A percentile compares a stretch with the other conserved stretches of the same genome.
phyloP scores from a whole-genome alignment of 2,113 vertebrate genomes.

The Loxodonta africana region DNA sequence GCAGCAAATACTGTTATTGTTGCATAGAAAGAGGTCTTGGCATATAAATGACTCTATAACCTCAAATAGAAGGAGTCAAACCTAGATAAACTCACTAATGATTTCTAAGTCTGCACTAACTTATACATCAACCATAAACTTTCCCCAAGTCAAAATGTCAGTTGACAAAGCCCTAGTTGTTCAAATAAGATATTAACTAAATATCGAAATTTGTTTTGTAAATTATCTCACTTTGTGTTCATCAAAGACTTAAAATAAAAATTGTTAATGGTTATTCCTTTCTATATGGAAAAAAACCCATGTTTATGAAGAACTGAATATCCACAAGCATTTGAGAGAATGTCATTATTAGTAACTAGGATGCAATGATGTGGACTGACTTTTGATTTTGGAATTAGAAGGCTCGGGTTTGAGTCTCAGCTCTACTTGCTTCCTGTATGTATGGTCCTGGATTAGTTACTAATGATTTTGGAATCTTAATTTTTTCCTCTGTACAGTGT shows the following conservation, averaged over 20 bases:
- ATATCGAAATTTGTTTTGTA: conserved; percentile 14
- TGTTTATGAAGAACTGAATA: background rate
- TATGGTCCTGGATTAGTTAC: background rate
- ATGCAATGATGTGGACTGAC: background rate
- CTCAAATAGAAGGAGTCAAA: background rate
- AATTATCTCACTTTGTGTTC: background rate
- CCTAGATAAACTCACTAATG: background rate
- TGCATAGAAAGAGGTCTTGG: conserved; percentile 11
- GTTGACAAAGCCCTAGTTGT: background rate
- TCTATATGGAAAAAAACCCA: background rate
- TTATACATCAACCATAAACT: background rate
- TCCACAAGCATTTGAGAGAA: background rate
- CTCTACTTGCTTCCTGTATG: background rate
- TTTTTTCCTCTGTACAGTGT: background rate
- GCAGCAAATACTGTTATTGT: background rate
- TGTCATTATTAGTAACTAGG: background rate
- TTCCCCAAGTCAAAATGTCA: background rate
- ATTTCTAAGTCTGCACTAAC: background rate
- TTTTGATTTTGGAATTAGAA: background rate
- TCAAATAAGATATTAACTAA: background rate
- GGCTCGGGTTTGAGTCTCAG: background rate
- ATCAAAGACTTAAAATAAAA: background rate
- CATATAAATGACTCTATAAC: background rate
- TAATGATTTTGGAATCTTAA: background rate
- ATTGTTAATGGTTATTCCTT: background rate